These are phyloP conservation scores for Cichladusa arquata DNA, from an alignment of 2,113 vertebrate species.

Conservation along the genomic window DNA sequence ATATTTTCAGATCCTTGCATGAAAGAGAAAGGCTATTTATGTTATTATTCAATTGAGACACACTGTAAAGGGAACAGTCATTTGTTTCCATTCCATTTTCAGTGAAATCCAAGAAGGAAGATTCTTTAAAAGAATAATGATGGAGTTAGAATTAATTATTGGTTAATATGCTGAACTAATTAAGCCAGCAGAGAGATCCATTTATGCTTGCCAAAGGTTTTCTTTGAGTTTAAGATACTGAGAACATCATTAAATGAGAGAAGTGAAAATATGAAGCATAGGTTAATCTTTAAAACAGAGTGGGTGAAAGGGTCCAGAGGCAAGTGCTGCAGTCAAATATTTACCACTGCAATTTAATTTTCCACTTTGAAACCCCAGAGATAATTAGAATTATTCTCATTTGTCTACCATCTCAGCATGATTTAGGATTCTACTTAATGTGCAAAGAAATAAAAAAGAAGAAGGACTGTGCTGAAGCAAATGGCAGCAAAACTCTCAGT, in stretches of 20 bases:
- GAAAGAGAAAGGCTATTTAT: not conserved
- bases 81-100: constrained; percentile 25
- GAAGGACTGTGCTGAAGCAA: not conserved
- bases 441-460: not conserved
- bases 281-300: constrained; percentile 53
- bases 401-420: constrained; percentile 31
- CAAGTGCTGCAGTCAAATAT: constrained; percentile 57
- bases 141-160: constrained; percentile 45
- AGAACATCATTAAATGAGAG: constrained; percentile 14
- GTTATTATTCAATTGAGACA: not conserved
- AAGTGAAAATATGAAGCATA: constrained; percentile 33
- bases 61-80: not conserved
- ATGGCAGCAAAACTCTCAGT: not conserved
- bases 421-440: constrained; percentile 36
- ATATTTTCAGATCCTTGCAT: constrained; percentile 8
- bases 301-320: constrained; percentile 35
- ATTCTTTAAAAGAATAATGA: constrained; percentile 12
- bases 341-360: constrained; percentile 61
- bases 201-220: constrained; percentile 48
- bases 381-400: constrained; percentile 57
- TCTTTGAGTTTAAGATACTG: constrained; percentile 16
- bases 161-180: constrained; percentile 58
- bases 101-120: constrained; percentile 17
- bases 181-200: constrained; percentile 32
- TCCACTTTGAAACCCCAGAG: constrained; percentile 40